A percentile compares a stretch with the other conserved stretches of the same genome.
Conservation (phyloP, 1,140 invertebrate genomes). For the Coenobita brevimanus region DNA sequence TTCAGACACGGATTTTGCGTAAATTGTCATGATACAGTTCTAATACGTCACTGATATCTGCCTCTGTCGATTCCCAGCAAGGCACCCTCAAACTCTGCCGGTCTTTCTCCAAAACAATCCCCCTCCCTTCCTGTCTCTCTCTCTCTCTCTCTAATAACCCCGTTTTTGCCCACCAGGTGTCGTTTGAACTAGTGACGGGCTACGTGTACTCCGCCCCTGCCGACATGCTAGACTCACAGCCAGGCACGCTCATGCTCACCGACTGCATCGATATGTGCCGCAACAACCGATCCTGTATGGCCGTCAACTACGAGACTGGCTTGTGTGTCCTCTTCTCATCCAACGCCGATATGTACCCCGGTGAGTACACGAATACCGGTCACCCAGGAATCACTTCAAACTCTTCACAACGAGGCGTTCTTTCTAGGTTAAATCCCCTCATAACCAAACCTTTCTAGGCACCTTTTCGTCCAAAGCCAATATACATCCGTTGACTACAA, state of each 20-base stretch:
- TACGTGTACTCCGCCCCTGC: constrained; percentile 75
- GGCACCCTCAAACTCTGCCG: too few relatives aligned
- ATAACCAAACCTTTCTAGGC: neutral
- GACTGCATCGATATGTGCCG: constrained; percentile 75
- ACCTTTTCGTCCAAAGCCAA: too few relatives aligned
- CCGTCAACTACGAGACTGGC: constrained; percentile 77
- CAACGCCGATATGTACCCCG: constrained; percentile 73
- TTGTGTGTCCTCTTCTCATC: constrained; percentile 76
- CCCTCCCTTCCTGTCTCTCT: neutral
- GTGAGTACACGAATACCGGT: constrained; percentile 66
- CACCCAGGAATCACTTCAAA: too few relatives aligned
- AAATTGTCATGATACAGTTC: too few relatives aligned
- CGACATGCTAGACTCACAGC: constrained; percentile 74
- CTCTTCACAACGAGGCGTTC: too few relatives aligned
- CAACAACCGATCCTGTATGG: constrained; percentile 73
- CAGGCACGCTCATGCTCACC: constrained; percentile 75
- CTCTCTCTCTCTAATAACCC: neutral
- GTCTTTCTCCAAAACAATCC: neutral
- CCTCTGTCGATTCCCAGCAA: too few relatives aligned
- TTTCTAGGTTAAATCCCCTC: too few relatives aligned
- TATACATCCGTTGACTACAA: too few relatives aligned
- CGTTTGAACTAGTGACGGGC: constrained; percentile 76
- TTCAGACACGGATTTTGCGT: too few relatives aligned
- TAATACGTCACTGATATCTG: too few relatives aligned
- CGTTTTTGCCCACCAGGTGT: constrained; percentile 34